Evolutionary conservation across 2,888 invertebrate species (phyloP).

Genomic region (Drosophila hawaiiensis): DNA sequence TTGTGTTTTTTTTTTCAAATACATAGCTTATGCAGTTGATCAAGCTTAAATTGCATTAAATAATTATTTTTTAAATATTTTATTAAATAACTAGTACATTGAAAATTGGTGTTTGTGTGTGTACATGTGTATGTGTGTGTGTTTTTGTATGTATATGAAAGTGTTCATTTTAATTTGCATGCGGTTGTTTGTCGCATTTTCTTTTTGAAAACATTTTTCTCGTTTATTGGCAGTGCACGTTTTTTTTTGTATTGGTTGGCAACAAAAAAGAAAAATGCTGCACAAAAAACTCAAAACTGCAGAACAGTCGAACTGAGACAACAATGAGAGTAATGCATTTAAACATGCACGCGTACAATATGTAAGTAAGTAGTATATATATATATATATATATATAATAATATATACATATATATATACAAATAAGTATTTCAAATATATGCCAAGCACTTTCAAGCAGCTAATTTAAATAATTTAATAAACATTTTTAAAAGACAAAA

Average conservation of each 20-base stretch:
- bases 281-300: slow-evolving; percentile 46
- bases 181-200: slow-evolving; percentile 15
- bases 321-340: neutral
- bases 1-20: neutral
- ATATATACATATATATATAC: neutral
- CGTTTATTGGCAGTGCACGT: slow-evolving; percentile 72
- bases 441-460: neutral
- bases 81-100: slow-evolving; percentile 65
- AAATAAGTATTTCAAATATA: slow-evolving; percentile 4
- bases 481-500: neutral
- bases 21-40: slow-evolving; percentile 33
- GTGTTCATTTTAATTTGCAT: slow-evolving; percentile 30
- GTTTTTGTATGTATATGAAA: slow-evolving; percentile 4
- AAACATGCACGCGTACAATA: neutral
- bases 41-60: slow-evolving; percentile 63
- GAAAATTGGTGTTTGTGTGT: slow-evolving; percentile 33
- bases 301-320: slow-evolving; percentile 7
- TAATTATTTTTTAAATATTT: slow-evolving; percentile 54
- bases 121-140: slow-evolving; percentile 3
- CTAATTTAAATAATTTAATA: neutral
- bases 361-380: neutral
- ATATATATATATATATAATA: neutral
- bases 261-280: slow-evolving; percentile 13
- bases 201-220: slow-evolving; percentile 36
- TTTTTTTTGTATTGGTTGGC: slow-evolving; percentile 30